phyloP scores from a whole-genome alignment of 2,113 vertebrate genomes.

The Holacanthus passer region DNA sequence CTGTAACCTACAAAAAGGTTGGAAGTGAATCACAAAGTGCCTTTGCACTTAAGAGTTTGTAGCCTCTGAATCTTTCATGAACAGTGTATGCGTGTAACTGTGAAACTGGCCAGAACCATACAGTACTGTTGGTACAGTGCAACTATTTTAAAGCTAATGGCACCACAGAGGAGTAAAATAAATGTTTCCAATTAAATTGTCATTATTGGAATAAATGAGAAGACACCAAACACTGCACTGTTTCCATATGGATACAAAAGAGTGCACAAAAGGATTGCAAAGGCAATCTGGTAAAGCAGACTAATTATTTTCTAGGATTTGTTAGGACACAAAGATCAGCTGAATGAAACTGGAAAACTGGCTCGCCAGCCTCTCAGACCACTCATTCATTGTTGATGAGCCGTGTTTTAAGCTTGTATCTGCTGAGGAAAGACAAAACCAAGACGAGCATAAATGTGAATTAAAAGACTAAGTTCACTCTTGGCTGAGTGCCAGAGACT shows the following conservation, averaged over 20 bases:
- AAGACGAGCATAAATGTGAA: slow-evolving; percentile 7
- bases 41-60: slow-evolving; percentile 70
- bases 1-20: slow-evolving; percentile 45
- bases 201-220: slow-evolving; percentile 4
- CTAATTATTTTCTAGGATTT: slow-evolving; percentile 5
- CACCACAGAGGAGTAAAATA: slow-evolving; percentile 2
- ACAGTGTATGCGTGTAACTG: slow-evolving; percentile 40
- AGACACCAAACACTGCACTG: neutral
- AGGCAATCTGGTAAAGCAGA: neutral
- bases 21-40: slow-evolving; percentile 53
- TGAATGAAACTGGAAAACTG: slow-evolving; percentile 34
- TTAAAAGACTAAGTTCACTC: slow-evolving; percentile 29
- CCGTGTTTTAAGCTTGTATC: slow-evolving; percentile 34
- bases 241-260: neutral
- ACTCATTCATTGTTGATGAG: slow-evolving; percentile 59
- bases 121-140: slow-evolving; percentile 9
- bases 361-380: slow-evolving; percentile 6
- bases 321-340: slow-evolving; percentile 32
- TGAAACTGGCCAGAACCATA: slow-evolving; percentile 16
- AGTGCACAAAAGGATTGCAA: neutral
- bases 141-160: slow-evolving; percentile 20
- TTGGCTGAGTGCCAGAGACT: slow-evolving; percentile 16
- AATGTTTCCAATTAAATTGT: slow-evolving; percentile 6
- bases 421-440: slow-evolving; percentile 43
- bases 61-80: slow-evolving; percentile 76